Evolutionary conservation across 2,797 vertebrate genomes (phyloP).

Genomic region (Oophaga sylvatica): DNA sequence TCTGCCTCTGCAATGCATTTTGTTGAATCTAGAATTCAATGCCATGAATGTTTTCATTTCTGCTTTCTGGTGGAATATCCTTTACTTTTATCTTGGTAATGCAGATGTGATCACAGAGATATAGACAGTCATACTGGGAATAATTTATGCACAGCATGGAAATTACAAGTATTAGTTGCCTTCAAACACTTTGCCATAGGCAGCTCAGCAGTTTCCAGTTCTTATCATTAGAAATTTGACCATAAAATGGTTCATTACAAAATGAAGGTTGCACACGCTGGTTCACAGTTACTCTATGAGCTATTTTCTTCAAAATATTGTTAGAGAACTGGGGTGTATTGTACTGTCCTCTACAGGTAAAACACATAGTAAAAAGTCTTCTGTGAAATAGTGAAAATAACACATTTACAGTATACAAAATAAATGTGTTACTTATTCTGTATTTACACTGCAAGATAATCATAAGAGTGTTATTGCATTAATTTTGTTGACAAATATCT

Average conservation of each 20-base stretch:
- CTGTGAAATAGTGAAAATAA: too few species aligned
- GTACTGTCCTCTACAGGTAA: not conserved
- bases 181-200: slow-evolving; percentile 39
- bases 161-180: slow-evolving; percentile 49
- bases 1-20: not conserved
- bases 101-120: slow-evolving; percentile 40
- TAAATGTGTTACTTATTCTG: too few species aligned
- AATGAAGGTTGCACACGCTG: slow-evolving; percentile 19
- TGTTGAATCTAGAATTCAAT: not conserved
- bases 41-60: slow-evolving; percentile 17
- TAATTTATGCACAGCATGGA: slow-evolving; percentile 48
- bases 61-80: slow-evolving; percentile 15
- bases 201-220: slow-evolving; percentile 32
- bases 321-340: not conserved
- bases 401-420: too few species aligned
- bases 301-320: not conserved
- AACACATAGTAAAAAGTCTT: not conserved
- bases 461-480: too few species aligned
- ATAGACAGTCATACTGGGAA: slow-evolving; percentile 38
- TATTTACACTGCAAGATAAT: too few species aligned
- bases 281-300: not conserved
- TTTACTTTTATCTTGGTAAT: slow-evolving; percentile 45
- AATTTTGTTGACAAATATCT: too few species aligned
- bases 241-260: slow-evolving; percentile 42
- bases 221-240: slow-evolving; percentile 29